phyloP scores from a whole-genome alignment of 2,888 invertebrate species.

The Plagodis pulveraria region DNA sequence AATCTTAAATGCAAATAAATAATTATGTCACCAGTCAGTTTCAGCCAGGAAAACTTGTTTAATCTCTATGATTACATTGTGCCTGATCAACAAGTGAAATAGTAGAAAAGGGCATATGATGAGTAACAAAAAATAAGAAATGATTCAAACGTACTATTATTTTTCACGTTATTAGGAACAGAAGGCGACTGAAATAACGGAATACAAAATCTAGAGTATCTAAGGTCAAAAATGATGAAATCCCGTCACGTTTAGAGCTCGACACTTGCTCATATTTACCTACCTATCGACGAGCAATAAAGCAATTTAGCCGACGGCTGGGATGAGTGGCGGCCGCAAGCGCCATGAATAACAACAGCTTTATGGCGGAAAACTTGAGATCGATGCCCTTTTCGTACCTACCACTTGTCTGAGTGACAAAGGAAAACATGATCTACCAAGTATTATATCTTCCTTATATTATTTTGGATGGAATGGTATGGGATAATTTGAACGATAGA shows the following conservation, averaged over 20 bases:
- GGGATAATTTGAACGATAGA: neutral
- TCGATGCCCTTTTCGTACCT: conserved; percentile 38
- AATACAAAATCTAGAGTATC: conserved; percentile 8
- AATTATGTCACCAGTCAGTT: too few relatives aligned
- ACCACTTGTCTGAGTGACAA: conserved; percentile 24
- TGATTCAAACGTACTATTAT: too few relatives aligned
- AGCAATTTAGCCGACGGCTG: conserved; percentile 72
- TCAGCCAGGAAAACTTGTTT: too few relatives aligned
- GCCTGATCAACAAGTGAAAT: too few relatives aligned
- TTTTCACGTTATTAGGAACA: neutral
- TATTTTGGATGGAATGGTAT: neutral
- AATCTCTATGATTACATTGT: too few relatives aligned
- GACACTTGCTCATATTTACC: conserved; percentile 59
- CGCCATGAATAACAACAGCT: conserved; percentile 74
- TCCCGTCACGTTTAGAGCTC: conserved; percentile 16
- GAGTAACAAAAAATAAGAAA: too few relatives aligned
- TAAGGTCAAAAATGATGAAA: conserved; percentile 15
- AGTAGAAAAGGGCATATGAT: too few relatives aligned
- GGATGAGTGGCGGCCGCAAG: conserved; percentile 55
- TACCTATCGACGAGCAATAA: conserved; percentile 67
- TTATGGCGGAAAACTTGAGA: conserved; percentile 56
- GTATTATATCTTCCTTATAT: too few relatives aligned
- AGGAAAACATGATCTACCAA: conserved; percentile 5
- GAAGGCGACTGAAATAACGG: neutral
- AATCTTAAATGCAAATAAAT: too few relatives aligned